A percentile compares a stretch with the other conserved stretches of the same genome.
Evolutionary conservation across 2,113 vertebrate genomes (phyloP).

Genomic region (Suncus etruscus): DNA sequence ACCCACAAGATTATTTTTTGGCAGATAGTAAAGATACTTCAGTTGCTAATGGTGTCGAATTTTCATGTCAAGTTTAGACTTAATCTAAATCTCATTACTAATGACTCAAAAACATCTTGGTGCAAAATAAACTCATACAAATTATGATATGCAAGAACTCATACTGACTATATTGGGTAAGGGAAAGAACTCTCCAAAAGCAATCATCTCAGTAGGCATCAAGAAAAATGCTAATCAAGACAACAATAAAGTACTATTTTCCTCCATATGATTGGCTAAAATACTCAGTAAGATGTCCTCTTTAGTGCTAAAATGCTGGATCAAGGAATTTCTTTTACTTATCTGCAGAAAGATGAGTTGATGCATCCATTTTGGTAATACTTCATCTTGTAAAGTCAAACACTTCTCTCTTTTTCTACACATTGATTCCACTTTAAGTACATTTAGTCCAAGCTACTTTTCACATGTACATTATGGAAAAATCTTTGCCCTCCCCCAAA

Average conservation of each 20-base stretch:
- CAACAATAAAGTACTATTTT: constrained; percentile 16
- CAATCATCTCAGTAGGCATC: not conserved
- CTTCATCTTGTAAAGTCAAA: not conserved
- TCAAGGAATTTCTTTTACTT: not conserved
- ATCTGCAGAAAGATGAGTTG: not conserved
- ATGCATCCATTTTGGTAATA: not conserved
- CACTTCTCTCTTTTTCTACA: not conserved
- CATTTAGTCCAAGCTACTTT: not conserved
- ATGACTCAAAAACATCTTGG: constrained; percentile 55
- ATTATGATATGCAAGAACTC: constrained; percentile 39
- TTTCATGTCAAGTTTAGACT: constrained; percentile 70
- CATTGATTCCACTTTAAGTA: constrained; percentile 5
- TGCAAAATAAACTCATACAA: not conserved
- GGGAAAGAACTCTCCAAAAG: constrained; percentile 31
- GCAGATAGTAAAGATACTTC: constrained; percentile 57
- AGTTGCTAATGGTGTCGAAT: constrained; percentile 60
- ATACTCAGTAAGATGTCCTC: not conserved
- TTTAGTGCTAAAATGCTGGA: no score
- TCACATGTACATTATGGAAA: not conserved
- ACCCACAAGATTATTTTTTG: constrained; percentile 51
- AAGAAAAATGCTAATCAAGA: constrained; percentile 38
- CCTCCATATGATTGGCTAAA: not conserved
- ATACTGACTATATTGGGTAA: not conserved
- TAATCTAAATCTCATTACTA: constrained; percentile 56
- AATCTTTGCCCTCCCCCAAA: not conserved